Conservation (phyloP, 1,140 invertebrate species). For the Tetramorium alpestre region DNA sequence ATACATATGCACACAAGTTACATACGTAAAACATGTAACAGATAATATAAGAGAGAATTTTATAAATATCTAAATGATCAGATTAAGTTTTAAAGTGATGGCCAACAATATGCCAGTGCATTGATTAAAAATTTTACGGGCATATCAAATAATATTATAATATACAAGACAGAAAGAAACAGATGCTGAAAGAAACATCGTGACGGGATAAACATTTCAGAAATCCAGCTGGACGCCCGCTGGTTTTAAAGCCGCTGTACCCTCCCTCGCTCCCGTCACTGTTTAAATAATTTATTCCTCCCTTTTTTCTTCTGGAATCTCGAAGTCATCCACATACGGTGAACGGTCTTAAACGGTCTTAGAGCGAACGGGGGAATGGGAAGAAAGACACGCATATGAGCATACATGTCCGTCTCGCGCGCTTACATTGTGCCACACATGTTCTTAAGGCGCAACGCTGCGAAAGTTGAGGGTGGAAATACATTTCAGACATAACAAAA, state of each 20-base stretch:
- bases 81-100: background rate
- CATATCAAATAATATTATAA: slow-evolving; percentile 15
- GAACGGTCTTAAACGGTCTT: slow-evolving; percentile 29
- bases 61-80: background rate
- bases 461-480: slow-evolving; percentile 53
- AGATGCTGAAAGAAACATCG: slow-evolving; percentile 45
- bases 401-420: background rate
- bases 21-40: background rate
- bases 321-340: slow-evolving; percentile 35
- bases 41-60: background rate
- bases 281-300: slow-evolving; percentile 65
- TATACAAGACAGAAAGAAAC: background rate
- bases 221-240: slow-evolving; percentile 60
- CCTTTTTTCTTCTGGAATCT: slow-evolving; percentile 20
- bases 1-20: no score
- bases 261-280: slow-evolving; percentile 22
- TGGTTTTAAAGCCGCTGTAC: slow-evolving; percentile 11
- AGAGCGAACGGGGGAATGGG: background rate
- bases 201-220: slow-evolving; percentile 57
- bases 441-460: slow-evolving; percentile 44
- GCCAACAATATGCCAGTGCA: background rate
- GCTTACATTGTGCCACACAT: slow-evolving; percentile 61
- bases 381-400: slow-evolving; percentile 29
- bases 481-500: slow-evolving; percentile 53
- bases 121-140: background rate